phyloP scores from a whole-genome alignment of 2,797 vertebrate species.

The Tangara arthus region DNA sequence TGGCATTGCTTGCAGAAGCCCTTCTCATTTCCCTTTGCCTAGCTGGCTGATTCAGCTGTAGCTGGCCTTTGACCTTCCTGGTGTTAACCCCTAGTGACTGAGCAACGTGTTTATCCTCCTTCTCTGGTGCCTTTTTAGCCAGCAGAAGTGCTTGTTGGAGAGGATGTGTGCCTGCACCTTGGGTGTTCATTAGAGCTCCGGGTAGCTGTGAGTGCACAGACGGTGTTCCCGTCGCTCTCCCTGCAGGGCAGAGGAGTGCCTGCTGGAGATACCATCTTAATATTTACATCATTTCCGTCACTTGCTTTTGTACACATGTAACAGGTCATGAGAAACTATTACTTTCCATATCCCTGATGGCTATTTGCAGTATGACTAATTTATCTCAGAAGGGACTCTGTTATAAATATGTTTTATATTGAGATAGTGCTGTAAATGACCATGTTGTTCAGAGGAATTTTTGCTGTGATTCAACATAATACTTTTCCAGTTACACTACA shows the following conservation, averaged over 20 bases:
- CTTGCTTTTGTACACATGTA: conserved; percentile 22
- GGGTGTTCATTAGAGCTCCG: not conserved
- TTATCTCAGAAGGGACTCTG: not conserved
- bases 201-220: not conserved
- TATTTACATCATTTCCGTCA: conserved; percentile 30
- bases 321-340: conserved; percentile 43
- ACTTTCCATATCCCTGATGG: conserved; percentile 42
- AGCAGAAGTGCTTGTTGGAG: not conserved
- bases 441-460: not conserved
- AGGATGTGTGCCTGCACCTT: not conserved
- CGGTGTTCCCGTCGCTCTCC: not conserved
- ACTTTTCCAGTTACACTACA: not conserved
- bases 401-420: not conserved
- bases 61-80: conserved; percentile 30
- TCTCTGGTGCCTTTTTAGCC: not conserved
- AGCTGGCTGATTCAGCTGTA: not conserved
- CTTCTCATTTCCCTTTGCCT: conserved; percentile 5
- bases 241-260: conserved; percentile 38
- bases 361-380: conserved; percentile 38
- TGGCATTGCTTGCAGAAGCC: not conserved
- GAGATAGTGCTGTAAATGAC: not conserved
- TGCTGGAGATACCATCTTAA: conserved; percentile 36
- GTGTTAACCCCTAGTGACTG: not conserved
- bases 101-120: not conserved
- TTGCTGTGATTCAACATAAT: not conserved